phyloP scores from a whole-genome alignment of 2,888 invertebrate genomes.

The Diloba caeruleocephala region DNA sequence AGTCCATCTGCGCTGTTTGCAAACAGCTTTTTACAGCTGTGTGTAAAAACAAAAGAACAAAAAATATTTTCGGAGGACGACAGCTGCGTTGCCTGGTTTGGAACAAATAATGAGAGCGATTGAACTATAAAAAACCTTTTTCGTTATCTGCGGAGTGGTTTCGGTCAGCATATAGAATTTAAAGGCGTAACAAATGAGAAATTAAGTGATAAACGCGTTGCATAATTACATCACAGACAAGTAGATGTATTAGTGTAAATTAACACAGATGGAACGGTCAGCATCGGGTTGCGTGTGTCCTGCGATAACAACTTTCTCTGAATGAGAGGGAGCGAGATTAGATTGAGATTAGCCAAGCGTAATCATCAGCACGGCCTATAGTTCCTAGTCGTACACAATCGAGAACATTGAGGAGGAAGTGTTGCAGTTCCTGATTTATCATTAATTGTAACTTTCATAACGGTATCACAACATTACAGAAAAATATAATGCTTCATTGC shows the following conservation, averaged over 20 bases:
- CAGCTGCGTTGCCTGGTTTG: conserved; percentile 35
- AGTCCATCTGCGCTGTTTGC: conserved; percentile 26
- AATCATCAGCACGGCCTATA: conserved; percentile 77
- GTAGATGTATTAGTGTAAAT: conserved; percentile 47
- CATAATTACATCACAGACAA: conserved; percentile 53
- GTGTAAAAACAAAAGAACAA: conserved; percentile 38
- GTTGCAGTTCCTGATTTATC: conserved; percentile 60
- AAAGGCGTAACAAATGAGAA: conserved; percentile 23
- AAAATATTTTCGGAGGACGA: conserved; percentile 43
- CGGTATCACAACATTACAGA: conserved; percentile 39
- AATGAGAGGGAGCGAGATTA: conserved; percentile 73
- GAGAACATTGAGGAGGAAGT: conserved; percentile 72
- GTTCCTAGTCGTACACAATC: conserved; percentile 75
- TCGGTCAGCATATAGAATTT: conserved; percentile 9
- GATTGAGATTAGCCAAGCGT: conserved; percentile 77
- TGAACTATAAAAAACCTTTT: conserved; percentile 28
- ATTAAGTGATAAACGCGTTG: conserved; percentile 44
- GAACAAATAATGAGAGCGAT: conserved; percentile 43
- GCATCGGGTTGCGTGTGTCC: conserved; percentile 46
- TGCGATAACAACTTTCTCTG: conserved; percentile 76
- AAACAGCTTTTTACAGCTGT: conserved; percentile 39
- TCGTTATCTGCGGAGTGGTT: conserved; percentile 17
- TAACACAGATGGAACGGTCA: conserved; percentile 45
- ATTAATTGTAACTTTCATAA: conserved; percentile 52
- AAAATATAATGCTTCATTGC: conserved; percentile 35